These are phyloP conservation scores for Drosophila busckii DNA, from an alignment of 1,140 invertebrate species.

Conservation along the genomic window DNA sequence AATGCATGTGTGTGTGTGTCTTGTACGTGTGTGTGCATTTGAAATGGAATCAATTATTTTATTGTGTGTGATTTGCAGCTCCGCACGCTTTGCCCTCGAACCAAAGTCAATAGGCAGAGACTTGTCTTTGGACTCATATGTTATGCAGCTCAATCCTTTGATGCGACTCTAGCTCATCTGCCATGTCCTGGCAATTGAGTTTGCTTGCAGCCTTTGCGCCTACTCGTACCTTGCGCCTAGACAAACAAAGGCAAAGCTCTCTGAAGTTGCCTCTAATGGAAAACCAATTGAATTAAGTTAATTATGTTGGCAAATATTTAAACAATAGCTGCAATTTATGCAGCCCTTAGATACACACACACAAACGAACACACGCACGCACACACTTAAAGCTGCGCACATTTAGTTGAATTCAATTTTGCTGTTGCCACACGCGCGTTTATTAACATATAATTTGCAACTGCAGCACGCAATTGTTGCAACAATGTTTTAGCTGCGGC, in stretches of 20 bases:
- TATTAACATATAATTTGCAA: conserved; percentile 38
- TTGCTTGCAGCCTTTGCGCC: conserved; percentile 7
- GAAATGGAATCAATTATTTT: conserved; percentile 77
- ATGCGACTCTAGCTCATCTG: conserved; percentile 22
- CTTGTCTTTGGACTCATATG: conserved; percentile 48
- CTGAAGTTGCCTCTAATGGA: conserved; percentile 62
- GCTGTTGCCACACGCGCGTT: conserved; percentile 30
- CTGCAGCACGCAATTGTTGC: conserved; percentile 21
- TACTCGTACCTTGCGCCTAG: conserved; percentile 47
- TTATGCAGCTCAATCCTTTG: conserved; percentile 60
- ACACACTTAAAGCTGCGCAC: conserved; percentile 31
- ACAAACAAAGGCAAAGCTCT: conserved; percentile 50
- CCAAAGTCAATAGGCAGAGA: conserved; percentile 38
- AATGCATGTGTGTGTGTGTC: conserved; percentile 1
- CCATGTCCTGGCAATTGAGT: conserved; percentile 16
- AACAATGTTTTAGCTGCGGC: conserved; percentile 59
- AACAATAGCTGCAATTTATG: conserved; percentile 75
- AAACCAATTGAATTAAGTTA: conserved; percentile 79
- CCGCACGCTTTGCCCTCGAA: too few relatives aligned
- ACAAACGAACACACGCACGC: neutral
- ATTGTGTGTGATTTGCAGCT: conserved; percentile 71
- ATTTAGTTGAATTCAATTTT: conserved; percentile 59
- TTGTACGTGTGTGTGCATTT: conserved; percentile 59
- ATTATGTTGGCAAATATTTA: conserved; percentile 79
- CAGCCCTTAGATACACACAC: conserved; percentile 17